phyloP scores from a whole-genome alignment of 2,888 invertebrate genomes.

The Thecophora atra region DNA sequence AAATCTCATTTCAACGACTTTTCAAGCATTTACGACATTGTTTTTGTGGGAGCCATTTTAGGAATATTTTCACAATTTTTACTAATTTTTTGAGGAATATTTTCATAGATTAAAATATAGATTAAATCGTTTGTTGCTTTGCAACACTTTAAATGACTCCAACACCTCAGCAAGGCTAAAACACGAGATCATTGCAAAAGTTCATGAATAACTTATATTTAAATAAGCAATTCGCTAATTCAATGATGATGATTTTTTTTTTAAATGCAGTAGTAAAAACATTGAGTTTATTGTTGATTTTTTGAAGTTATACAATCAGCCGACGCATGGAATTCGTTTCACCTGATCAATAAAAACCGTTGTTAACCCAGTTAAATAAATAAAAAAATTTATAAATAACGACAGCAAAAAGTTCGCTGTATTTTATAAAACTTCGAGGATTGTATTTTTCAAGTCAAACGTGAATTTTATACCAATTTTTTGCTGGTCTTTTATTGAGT shows the following conservation, averaged over 20 bases:
- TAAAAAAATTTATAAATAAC: background rate
- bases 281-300: background rate
- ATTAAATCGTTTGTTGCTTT: background rate
- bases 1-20: background rate
- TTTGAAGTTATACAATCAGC: background rate
- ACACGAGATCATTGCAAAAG: background rate
- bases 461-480: background rate
- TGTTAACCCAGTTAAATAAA: conserved; percentile 32
- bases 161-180: background rate
- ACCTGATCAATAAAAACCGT: background rate
- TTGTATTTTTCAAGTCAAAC: background rate
- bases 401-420: conserved; percentile 19
- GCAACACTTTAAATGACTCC: background rate
- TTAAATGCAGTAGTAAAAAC: background rate
- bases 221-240: background rate
- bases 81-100: too few relatives aligned
- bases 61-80: too few relatives aligned
- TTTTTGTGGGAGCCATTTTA: background rate
- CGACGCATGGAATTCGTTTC: background rate
- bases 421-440: conserved; percentile 7
- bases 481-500: background rate
- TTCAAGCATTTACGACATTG: background rate
- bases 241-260: background rate
- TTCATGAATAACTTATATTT: background rate
- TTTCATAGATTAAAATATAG: background rate